Evolutionary conservation across 1,140 invertebrate genomes (phyloP).

Genomic region (Drosophila sproati): DNA sequence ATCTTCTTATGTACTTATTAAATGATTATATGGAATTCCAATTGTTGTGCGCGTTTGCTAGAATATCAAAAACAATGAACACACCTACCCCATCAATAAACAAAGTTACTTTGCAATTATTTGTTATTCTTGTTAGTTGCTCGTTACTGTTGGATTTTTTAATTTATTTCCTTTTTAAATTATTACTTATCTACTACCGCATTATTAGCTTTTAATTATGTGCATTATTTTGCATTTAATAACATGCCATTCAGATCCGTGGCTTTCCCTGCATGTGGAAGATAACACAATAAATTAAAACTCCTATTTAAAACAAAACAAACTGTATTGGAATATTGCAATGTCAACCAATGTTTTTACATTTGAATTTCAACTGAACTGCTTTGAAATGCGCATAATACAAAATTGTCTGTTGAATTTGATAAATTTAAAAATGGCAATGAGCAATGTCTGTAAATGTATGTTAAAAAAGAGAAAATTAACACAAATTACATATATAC

Average conservation of each 20-base stretch:
- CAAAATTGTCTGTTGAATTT: slow-evolving; percentile 10
- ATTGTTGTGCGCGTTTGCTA: slow-evolving; percentile 23
- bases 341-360: neutral
- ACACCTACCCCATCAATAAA: slow-evolving; percentile 15
- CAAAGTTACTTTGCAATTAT: slow-evolving; percentile 1
- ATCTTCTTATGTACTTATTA: slow-evolving; percentile 46
- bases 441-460: neutral
- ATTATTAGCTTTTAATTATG: slow-evolving; percentile 74
- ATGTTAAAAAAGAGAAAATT: neutral
- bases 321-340: neutral
- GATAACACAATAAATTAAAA: slow-evolving; percentile 21
- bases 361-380: neutral
- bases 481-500: slow-evolving; percentile 14
- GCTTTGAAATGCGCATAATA: slow-evolving; percentile 11
- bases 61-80: slow-evolving; percentile 23
- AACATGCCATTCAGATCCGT: slow-evolving; percentile 31
- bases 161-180: too few relatives aligned
- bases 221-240: slow-evolving; percentile 77
- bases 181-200: slow-evolving; percentile 40
- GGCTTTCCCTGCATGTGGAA: slow-evolving; percentile 31
- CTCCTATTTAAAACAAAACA: slow-evolving; percentile 16
- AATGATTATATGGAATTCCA: slow-evolving; percentile 37
- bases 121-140: slow-evolving; percentile 16
- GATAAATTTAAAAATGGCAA: slow-evolving; percentile 16
- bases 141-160: slow-evolving; percentile 4